Percentiles rank a stretch among this genome's conserved stretches.
Evolutionary conservation across 2,113 vertebrate genomes (phyloP).

Genomic region (Heteronetta atricapilla): DNA sequence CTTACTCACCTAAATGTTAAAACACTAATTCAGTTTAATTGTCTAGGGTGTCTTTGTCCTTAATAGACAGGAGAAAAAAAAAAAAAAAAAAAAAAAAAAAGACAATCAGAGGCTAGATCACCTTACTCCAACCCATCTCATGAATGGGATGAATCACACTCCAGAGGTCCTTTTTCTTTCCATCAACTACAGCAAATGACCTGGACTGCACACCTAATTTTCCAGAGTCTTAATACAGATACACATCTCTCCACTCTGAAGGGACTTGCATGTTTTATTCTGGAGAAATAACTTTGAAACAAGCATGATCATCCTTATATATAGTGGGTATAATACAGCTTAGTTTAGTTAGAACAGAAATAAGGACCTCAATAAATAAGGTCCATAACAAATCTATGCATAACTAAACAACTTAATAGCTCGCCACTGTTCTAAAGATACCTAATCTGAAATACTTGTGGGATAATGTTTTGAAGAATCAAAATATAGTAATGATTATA

Average conservation of each 20-base stretch:
- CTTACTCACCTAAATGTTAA: not conserved
- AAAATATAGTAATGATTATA: not conserved
- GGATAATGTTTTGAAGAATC: not conserved
- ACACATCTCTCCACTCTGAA: not conserved
- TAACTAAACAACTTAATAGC: not conserved
- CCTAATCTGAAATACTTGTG: not conserved
- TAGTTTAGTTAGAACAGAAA: not conserved
- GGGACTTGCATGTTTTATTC: not conserved
- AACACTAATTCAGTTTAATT: not conserved
- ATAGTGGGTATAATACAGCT: not conserved
- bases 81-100: not conserved
- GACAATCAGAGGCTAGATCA: not conserved
- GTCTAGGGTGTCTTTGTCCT: not conserved
- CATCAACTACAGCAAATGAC: not conserved
- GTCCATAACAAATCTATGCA: accelerated
- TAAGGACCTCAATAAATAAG: not conserved
- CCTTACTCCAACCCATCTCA: not conserved
- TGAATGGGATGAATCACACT: not conserved
- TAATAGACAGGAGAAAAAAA: not conserved
- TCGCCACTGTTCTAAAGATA: not conserved
- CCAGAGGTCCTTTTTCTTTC: not conserved
- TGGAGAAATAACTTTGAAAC: not conserved
- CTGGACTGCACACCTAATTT: not conserved
- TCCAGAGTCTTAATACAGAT: not conserved
- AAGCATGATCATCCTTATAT: not conserved